These are phyloP conservation scores for Drosophila parvula DNA, from an alignment of 1,140 invertebrate genomes.

Conservation along the genomic window DNA sequence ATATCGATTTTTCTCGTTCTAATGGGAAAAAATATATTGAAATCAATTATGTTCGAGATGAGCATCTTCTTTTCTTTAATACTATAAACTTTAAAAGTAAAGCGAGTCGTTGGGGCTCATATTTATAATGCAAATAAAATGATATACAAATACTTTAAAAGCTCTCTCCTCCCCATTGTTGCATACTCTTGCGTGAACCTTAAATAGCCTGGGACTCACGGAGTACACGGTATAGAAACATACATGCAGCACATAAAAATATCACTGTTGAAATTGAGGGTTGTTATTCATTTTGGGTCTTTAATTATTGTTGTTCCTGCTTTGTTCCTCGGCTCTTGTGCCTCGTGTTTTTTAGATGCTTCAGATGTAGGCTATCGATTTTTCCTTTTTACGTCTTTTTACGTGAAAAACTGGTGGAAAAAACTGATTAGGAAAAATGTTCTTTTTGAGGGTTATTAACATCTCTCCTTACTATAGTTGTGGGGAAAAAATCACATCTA, in stretches of 20 bases:
- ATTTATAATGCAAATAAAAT: neutral
- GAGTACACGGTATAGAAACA: constrained; percentile 32
- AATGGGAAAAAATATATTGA: neutral
- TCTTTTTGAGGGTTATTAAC: neutral
- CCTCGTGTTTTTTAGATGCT: constrained; percentile 31
- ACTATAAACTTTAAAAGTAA: no score
- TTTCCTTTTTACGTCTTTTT: constrained; percentile 20
- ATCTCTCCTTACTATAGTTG: no score
- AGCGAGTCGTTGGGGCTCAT: neutral
- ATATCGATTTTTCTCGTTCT: neutral
- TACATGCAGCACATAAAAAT: constrained; percentile 24
- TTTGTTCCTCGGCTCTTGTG: constrained; percentile 58
- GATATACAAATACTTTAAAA: neutral
- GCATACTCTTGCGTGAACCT: constrained; percentile 13
- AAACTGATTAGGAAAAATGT: neutral
- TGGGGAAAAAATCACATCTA: no score
- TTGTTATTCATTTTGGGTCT: constrained; percentile 63
- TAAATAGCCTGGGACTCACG: constrained; percentile 25
- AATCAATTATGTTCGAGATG: neutral
- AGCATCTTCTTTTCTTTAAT: no score
- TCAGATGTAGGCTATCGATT: constrained; percentile 78
- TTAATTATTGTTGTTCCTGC: constrained; percentile 70
- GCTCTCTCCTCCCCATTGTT: constrained; percentile 35
- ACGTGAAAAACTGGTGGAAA: neutral
- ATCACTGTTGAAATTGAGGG: constrained; percentile 60